Evolutionary conservation across 2,113 vertebrate genomes (phyloP), one percentile per base, ranked within the genome.

Genomic region (Crypturellus undulatus): DNA sequence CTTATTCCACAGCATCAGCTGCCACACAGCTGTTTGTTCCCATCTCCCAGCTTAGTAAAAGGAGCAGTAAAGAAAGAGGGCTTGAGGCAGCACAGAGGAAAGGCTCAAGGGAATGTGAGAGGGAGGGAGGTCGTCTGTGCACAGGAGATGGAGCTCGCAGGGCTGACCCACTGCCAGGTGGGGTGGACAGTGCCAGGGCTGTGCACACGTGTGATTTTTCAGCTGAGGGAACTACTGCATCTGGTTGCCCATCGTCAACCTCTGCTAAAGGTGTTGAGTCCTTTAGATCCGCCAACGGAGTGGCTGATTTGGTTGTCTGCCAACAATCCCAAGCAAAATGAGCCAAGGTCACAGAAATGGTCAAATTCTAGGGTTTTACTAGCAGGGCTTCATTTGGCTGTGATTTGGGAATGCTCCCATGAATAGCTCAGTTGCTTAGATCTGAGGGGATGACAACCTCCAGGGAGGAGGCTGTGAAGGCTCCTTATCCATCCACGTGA

Each of bases 401-500:
- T 36, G 47, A 42, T 15, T 73, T 72, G 25, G 40, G 36, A 89
- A n/a, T 1, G 0, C 68, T 59, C 12, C 36, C 19, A 10, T 10
- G 26, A 77, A 34, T 42, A 52, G 38, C 40, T 58, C 13, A n/a
- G 40, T 45, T 40, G 52, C 84, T 62, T 10, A 63, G 45, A 79
- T 51, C 32, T 34, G 40, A 56, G 38, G 18, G 0, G 17, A 32
- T 34, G 36, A 36, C 38, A 92, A 68, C 32, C 42, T 78, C 52
- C 59, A 36, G 17, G 0, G 1, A 24, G 45, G 34, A 81, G 47
- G 22, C 3, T 80, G 19, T 68, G 32, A 63, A 47, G 60, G 36
- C 36, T 82, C 21, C 78, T n/a, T 73, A 32, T 24, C 65, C 15
- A 12, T 6, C 4, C 0, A 0, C 45, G 14, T 0, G 0, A 12